These are phyloP conservation scores for Caenorhabditis wallacei DNA, from an alignment of 2,888 invertebrate genomes.

Conservation along the genomic window DNA sequence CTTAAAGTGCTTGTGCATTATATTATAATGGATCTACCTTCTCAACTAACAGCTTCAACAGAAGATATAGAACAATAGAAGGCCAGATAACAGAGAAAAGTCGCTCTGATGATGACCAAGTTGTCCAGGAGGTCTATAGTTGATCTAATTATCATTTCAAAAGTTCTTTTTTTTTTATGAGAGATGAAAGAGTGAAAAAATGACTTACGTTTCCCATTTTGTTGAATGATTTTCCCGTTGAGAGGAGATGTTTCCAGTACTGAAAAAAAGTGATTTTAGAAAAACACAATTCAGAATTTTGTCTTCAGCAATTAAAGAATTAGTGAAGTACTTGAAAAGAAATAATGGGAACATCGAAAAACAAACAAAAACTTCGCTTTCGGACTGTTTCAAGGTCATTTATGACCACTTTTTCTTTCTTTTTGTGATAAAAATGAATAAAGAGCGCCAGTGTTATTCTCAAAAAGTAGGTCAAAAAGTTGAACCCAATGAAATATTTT, in stretches of 20 bases:
- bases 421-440: no score
- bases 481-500: no score
- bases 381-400: no score
- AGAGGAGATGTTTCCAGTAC: neutral
- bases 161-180: neutral
- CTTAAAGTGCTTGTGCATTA: neutral
- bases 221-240: neutral
- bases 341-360: neutral
- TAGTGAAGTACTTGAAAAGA: neutral
- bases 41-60: slow-evolving; percentile 55
- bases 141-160: neutral
- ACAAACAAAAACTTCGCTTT: no score
- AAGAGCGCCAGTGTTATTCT: no score
- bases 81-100: slow-evolving; percentile 56
- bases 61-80: slow-evolving; percentile 27
- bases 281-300: neutral
- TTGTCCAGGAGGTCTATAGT: slow-evolving; percentile 27
- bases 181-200: neutral
- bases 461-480: no score
- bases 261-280: neutral
- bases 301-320: neutral
- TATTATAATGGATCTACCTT: slow-evolving; percentile 45
- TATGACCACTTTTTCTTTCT: no score
- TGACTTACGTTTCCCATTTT: slow-evolving; percentile 38
- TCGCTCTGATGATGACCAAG: slow-evolving; percentile 37